Base-by-base conservation (phyloP, 2,888 invertebrate genomes). In the Torymus texanus region DNA sequence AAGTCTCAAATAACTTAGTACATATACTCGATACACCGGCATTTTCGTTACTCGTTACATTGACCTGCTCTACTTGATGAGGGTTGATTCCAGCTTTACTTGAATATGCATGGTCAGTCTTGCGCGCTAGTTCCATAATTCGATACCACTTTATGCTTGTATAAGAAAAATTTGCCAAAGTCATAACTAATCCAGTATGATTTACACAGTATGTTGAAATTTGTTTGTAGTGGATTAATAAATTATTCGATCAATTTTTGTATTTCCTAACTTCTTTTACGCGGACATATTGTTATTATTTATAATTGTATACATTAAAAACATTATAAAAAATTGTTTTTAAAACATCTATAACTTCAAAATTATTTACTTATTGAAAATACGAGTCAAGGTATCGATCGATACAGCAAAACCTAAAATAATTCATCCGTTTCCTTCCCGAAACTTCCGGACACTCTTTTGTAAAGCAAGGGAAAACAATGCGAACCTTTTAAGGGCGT, bases 41-140 rank as follows among this genome's bases (percentile, higher is more conserved):
- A 81, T 78, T 82, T 81, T 81, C 75, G 75, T 82, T 81, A 61
- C 79, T 82, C 77, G 81, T 82, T 84, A 83, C 83, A 83, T 84
- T 84, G 84, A 84, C 84, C 84, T 84, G 83, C 82, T 84, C 84
- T 59, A 84, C 83, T 84, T 84, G 41, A 41, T 41, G 81, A 79
- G 67, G 80, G 74, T 75, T 51, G 67, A 82, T 82, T 80, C 82
- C 79, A 83, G 79, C 81, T 83, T 83, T 82, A 81, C 63, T 82
- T 81, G 70, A 75, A 81, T 82, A 77, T 79, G 78, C 78, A 78
- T 74, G 76, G 80, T 79, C 79, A 78, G 78, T 78, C 83, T 78
- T 82, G 82, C 72, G 82, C 82, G 76, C 82, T 79, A 84, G 81
- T 81, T 83, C 75, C 83, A 83, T 84, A 84, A 81, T 78, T 79